Base-by-base conservation (phyloP, 2,888 invertebrate genomes). In the Thalpophila matura region DNA sequence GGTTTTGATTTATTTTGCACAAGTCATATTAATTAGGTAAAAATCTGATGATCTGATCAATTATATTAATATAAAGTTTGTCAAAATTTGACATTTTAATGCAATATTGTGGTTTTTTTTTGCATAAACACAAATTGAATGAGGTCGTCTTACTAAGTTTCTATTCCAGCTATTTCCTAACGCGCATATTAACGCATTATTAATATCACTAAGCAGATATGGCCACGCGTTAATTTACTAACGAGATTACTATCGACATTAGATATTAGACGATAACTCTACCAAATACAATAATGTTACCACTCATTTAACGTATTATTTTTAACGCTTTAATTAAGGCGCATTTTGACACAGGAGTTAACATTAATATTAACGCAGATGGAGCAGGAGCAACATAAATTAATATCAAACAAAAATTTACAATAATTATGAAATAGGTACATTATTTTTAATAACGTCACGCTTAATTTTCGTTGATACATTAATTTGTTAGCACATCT, bases 21-120 rank as follows among this genome's bases (percentile, higher is more conserved):
- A 46, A 45, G n/a, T 37, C 60, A 67, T 64, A 53, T 59, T 57
- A 57, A 67, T 62, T 37, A 47, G 18, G 27, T 62, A 45, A 79
- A 66, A 79, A 54, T 37, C 6, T 5, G 20, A 42, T 37, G 46
- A 43, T 10, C 18, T 54, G 53, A 69, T 46, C 27, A 42, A 35
- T 58, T 42, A 59, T 65, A 74, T 40, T 50, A 54, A 12, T 29
- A 45, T 16, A 37, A 18, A 38, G 0, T 33, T 20, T 38, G 69
- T 56, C 75, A 74, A 49, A 43, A 27, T 40, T 40, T 51, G 40
- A 60, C 61, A 56, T n/a, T n/a, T n/a, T n/a, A n/a, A n/a, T n/a
- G n/a, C 2, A 12, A 4, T 18, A 10, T 45, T 35, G 0, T 26
- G 27, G 27, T 40, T 51, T 59, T 5, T 37, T 27, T 35, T 31